Evolutionary conservation across 2,113 vertebrate species (phyloP), one percentile per base, ranked within the genome.

Genomic region (Spermophilus dauricus): DNA sequence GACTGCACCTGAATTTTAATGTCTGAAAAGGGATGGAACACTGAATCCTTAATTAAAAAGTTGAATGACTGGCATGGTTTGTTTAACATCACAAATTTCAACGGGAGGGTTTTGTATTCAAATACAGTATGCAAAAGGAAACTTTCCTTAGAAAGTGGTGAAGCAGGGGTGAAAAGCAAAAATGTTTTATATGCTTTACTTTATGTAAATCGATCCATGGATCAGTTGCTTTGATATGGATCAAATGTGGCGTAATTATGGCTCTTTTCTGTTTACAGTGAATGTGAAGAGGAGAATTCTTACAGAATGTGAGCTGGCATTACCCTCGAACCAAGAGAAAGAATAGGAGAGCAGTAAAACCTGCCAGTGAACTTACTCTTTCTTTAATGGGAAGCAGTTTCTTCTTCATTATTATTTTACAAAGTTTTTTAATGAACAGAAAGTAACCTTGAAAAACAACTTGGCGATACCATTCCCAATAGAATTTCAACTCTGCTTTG

Each of bases 11-110:
- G 99, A 99, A 99, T 99, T 99, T 99, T 99, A 99, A 99, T 99
- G 99, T 98, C 98, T 99, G 98, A 98, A 98, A 99, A 98, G 98
- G 98, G 98, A 99, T 98, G 98, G 99, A 99, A 99, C 98, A 97
- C 98, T 99, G 99, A 99, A 99, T 99, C 98, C 98, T 99, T 99
- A 99, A 99, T 99, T 99, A 99, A 99, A 99, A 99, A 99, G 98
- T 98, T 99, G 99, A 99, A 99, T 99, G 98, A 99, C 98, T 98
- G 98, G 98, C 98, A 99, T 98, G 99, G 99, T 99, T 99, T 99
- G 99, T 99, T 99, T 99, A 99, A 99, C 99, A 98, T 98, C 98
- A 97, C 98, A 98, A 98, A 99, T 99, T 99, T 99, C 97, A 98
- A 96, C 5, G 34, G 97, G 97, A 98, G 96, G 98, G 97, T 99